Conservation (phyloP, 2,113 vertebrate species). For the Pachycephala philippinensis region DNA sequence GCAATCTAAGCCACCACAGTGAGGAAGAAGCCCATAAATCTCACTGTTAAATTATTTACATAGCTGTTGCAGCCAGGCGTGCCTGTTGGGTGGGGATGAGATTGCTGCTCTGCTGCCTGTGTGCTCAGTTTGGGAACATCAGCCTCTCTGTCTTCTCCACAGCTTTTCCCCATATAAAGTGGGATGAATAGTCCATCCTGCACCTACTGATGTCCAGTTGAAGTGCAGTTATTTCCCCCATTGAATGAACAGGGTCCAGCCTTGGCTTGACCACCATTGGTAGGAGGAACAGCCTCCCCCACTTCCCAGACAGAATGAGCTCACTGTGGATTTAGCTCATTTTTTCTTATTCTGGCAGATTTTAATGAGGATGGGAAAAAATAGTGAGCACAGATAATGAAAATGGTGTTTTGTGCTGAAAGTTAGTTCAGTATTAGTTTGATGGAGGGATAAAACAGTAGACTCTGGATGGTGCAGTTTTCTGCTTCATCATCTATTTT, state of each 20-base stretch:
- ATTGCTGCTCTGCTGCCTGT: not conserved
- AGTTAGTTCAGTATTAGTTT: not conserved
- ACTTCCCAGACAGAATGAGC: not conserved
- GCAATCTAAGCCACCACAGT: not conserved
- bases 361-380: slow-evolving; percentile 17
- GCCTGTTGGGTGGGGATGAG: not conserved
- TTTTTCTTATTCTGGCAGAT: not conserved
- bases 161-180: not conserved
- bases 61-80: not conserved
- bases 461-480: not conserved
- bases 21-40: not conserved
- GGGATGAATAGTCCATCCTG: not conserved
- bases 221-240: not conserved
- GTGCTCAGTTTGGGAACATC: fast-evolving
- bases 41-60: slow-evolving; percentile 1
- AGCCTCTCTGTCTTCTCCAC: not conserved
- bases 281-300: not conserved
- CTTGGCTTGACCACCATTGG: not conserved
- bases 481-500: slow-evolving; percentile 63
- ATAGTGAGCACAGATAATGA: not conserved
- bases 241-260: not conserved
- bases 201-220: not conserved
- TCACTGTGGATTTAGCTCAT: not conserved
- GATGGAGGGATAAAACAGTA: not conserved
- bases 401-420: not conserved